Evolutionary conservation across 2,797 vertebrate species (phyloP), one percentile per base, ranked within the genome.

Genomic region (Channa striata): DNA sequence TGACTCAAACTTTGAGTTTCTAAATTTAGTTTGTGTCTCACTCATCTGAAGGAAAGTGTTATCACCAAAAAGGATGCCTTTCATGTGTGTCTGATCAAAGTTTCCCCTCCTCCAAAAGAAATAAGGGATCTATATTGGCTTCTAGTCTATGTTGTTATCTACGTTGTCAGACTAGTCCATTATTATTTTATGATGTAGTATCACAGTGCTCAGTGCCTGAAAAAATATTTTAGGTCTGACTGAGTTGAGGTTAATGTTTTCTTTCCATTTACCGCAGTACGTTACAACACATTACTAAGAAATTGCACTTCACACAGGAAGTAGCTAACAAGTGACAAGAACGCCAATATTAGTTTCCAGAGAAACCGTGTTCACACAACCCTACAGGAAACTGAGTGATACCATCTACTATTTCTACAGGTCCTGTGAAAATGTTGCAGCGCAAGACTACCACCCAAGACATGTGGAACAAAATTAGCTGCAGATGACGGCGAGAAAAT

Each of bases 361-460:
- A 40, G 52, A 80, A 83, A 56, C 39, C 5, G n/a, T 12, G 2
- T 51, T 61, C 0, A 21, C 4, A 8, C 19, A 60, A 62, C 30
- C 5, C 44, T 59, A 83, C 81, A 88, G 86, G 88, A 90, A 88
- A 82, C 63, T n/a, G 0, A 16, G 7, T 1, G 0, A 44, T 25
- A 50, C 48, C 58, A 50, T 52, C 49, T 48, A 43, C 69, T 34
- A 34, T 17, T 16, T 8, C 2, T 12, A 11, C 8, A 9, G n/a
- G 50, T 46, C 59, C 48, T 68, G 10, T 59, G 17, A 72, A 49
- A 57, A 33, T 20, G 6, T 8, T n/a, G 3, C 14, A 52, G 12
- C 34, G 12, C n/a, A 42, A 54, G 11, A 23, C 20, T 5, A 19
- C 1, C 1, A 1, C 46, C 6, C 1, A 4, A 12, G 6, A 60